phyloP scores from a whole-genome alignment of 2,888 invertebrate genomes.

The Tipula helvola region DNA sequence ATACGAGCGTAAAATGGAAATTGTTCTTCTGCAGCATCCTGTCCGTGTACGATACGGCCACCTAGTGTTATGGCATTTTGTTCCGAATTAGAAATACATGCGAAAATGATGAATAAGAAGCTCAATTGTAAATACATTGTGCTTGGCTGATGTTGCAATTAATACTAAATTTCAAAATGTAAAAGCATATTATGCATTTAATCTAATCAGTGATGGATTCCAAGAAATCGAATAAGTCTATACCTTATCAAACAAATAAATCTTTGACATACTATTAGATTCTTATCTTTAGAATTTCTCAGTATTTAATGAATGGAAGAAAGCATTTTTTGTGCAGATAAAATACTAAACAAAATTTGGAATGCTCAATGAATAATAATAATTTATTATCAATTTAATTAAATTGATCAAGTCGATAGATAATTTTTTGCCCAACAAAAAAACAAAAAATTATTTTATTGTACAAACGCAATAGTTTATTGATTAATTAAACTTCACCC shows the following conservation, averaged over 20 bases:
- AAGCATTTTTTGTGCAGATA: not conserved
- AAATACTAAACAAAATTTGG: not conserved
- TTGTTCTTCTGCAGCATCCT: not conserved
- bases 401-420: not conserved
- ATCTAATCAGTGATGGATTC: no score
- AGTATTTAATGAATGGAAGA: not conserved
- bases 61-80: not conserved
- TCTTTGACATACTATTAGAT: not conserved
- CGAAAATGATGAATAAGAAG: not conserved
- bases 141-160: not conserved
- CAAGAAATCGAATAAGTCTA: no score
- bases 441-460: not conserved
- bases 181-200: no score
- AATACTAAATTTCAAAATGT: not conserved
- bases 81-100: not conserved
- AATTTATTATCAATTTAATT: not conserved
- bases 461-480: not conserved
- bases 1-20: not conserved
- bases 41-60: not conserved
- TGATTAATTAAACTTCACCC: not conserved
- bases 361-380: not conserved
- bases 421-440: not conserved
- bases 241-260: not conserved
- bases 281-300: not conserved
- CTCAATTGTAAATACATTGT: not conserved